A percentile compares a stretch with the other conserved stretches of the same genome.
These are phyloP conservation scores for Austrolebias charrua DNA, from an alignment of 2,797 vertebrate species.

Conservation along the genomic window DNA sequence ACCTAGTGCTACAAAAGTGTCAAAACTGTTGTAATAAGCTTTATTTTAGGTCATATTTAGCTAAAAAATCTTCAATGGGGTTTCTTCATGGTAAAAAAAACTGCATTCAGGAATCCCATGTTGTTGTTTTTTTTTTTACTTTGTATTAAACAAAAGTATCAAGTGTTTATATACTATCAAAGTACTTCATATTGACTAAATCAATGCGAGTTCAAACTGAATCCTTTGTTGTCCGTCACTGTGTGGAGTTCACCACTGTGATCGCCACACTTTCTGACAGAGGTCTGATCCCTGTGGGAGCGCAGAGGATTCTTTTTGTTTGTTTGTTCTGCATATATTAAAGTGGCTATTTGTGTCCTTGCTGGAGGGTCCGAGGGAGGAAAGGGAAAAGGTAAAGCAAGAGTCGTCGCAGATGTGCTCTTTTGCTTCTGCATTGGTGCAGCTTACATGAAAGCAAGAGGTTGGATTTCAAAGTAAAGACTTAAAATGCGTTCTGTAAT, in stretches of 20 bases:
- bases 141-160: conserved; percentile 3
- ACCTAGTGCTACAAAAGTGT: conserved; percentile 3
- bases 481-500: neutral
- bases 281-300: conserved; percentile 54
- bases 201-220: conserved; percentile 44
- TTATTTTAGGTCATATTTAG: conserved; percentile 27
- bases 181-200: conserved; percentile 28
- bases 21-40: conserved; percentile 34
- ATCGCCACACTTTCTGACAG: conserved; percentile 62
- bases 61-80: conserved; percentile 27
- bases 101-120: conserved; percentile 13
- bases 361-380: conserved; percentile 48
- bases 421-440: neutral
- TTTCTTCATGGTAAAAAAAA: conserved; percentile 24
- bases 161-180: conserved; percentile 6
- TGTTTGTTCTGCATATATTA: conserved; percentile 62
- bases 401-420: conserved; percentile 19
- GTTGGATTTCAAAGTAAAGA: conserved; percentile 5
- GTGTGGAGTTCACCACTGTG: conserved; percentile 40
- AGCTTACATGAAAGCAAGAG: neutral
- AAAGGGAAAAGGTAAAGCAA: conserved; percentile 32
- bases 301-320: conserved; percentile 49
- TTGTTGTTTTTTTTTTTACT: conserved; percentile 13
- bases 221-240: conserved; percentile 32
- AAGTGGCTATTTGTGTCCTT: conserved; percentile 58